These are phyloP conservation scores for Dendrocopos noguchii DNA, from an alignment of 2,113 vertebrate genomes.

Conservation along the genomic window DNA sequence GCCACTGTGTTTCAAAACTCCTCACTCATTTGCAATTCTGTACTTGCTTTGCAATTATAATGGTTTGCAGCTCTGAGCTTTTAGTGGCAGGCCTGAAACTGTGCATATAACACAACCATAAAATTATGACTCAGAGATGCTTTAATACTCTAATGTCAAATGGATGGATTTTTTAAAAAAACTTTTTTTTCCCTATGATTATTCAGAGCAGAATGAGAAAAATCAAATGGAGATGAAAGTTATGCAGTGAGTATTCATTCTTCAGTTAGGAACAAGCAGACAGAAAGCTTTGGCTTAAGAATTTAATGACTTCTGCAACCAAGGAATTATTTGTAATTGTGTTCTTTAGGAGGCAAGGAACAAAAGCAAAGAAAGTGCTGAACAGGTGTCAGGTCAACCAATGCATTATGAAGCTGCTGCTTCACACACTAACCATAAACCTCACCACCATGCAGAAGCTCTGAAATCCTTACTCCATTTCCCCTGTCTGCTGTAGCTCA, in stretches of 20 bases:
- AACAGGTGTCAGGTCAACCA: background rate
- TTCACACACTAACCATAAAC: background rate
- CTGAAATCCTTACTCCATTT: background rate
- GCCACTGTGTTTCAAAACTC: background rate
- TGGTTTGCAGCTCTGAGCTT: background rate
- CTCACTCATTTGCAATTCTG: constrained; percentile 22
- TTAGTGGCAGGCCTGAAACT: background rate
- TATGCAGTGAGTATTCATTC: background rate
- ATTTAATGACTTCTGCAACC: background rate
- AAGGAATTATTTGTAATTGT: background rate
- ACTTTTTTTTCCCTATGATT: background rate
- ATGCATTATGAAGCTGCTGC: background rate
- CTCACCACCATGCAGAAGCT: background rate
- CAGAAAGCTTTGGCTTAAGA: background rate
- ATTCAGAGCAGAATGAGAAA: background rate
- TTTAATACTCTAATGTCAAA: background rate
- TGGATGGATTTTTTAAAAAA: background rate
- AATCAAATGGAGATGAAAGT: background rate
- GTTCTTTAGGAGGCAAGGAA: background rate
- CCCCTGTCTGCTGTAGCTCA: background rate
- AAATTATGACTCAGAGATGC: background rate
- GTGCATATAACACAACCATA: background rate
- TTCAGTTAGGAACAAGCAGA: background rate
- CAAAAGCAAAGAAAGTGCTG: background rate
- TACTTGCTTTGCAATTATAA: background rate